A percentile compares a stretch with the other conserved stretches of the same genome.
Evolutionary conservation across 2,888 invertebrate genomes (phyloP).

Genomic region (Steinernema hermaphroditum): DNA sequence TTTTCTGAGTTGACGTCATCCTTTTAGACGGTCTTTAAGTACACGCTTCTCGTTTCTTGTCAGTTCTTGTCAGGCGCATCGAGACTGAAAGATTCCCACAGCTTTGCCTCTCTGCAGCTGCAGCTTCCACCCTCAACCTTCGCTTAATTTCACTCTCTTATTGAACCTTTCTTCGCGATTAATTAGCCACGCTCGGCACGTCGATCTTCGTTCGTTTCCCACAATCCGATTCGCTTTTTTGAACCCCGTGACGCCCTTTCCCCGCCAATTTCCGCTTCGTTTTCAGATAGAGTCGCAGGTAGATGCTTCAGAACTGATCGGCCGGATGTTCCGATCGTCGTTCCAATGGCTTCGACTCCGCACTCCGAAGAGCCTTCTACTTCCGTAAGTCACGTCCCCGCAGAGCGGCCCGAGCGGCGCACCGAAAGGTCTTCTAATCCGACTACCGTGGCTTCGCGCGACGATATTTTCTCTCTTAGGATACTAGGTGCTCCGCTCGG

Average conservation of each 20-base stretch:
- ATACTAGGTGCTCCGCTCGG: neutral
- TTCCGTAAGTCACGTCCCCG: slow-evolving; percentile 8
- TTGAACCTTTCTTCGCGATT: neutral
- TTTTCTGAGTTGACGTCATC: too few species aligned
- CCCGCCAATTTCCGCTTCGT: too few species aligned
- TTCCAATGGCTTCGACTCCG: neutral
- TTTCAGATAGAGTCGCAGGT: too few species aligned
- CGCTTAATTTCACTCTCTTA: neutral
- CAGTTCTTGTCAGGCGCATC: too few species aligned
- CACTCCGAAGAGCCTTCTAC: slow-evolving; percentile 12
- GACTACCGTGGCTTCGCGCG: neutral
- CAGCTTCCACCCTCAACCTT: neutral
- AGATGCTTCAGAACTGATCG: neutral
- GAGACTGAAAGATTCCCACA: too few species aligned
- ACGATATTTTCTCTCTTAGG: neutral
- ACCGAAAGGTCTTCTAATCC: slow-evolving; percentile 24
- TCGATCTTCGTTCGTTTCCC: neutral
- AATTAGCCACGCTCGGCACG: neutral
- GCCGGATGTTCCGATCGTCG: slow-evolving; percentile 4
- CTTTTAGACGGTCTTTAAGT: too few species aligned
- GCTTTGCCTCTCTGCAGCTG: neutral
- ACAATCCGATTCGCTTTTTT: too few species aligned
- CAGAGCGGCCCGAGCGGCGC: neutral
- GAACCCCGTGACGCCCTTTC: too few species aligned
- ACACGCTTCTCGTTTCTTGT: too few species aligned